Conservation (phyloP, 2,113 vertebrate species). For the Nestor notabilis region DNA sequence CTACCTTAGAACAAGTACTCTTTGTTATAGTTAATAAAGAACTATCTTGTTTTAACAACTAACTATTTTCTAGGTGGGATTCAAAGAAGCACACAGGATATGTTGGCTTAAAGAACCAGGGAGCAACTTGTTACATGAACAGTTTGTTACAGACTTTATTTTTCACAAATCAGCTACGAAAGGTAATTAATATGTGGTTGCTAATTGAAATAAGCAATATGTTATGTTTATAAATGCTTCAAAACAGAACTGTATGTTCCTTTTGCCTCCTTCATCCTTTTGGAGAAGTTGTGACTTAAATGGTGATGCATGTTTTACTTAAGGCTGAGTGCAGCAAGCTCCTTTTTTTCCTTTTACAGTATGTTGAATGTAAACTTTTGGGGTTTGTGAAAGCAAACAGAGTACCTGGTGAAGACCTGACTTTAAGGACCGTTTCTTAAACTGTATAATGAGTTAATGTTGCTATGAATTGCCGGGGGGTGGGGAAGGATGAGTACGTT, state of each 20-base stretch:
- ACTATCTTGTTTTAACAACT: not conserved
- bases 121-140: conserved; percentile 99
- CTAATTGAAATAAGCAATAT: not conserved
- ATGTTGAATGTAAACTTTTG: not conserved
- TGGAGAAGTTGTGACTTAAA: not conserved
- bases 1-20: not conserved
- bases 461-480: not conserved
- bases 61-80: conserved; percentile 86
- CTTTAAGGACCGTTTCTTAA: not conserved
- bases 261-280: not conserved
- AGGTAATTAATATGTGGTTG: conserved; percentile 77
- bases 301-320: not conserved
- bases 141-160: conserved; percentile 98
- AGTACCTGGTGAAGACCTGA: not conserved
- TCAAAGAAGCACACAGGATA: conserved; percentile 99
- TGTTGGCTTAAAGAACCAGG: conserved; percentile 98
- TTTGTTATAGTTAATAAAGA: not conserved
- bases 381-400: not conserved
- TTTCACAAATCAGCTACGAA: conserved; percentile 97
- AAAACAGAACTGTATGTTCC: not conserved
- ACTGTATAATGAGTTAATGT: not conserved
- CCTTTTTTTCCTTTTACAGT: not conserved
- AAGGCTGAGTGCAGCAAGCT: not conserved
- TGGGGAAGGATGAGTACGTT: not conserved
- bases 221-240: not conserved